Evolutionary conservation across 2,888 invertebrate genomes (phyloP).

Genomic region (Mesodorylaimus sp.): DNA sequence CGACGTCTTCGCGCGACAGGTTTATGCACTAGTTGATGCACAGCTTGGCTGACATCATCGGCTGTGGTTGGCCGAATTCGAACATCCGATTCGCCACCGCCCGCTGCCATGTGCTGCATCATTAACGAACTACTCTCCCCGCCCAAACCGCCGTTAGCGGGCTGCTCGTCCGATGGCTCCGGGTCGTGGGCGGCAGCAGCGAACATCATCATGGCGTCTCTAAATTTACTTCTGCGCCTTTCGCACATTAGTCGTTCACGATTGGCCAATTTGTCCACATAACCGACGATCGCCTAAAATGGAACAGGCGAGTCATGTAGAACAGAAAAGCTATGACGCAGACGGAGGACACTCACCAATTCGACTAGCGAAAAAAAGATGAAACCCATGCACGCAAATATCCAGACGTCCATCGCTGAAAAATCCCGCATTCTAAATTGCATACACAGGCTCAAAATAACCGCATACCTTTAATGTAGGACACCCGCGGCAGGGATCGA

Average conservation of each 20-base stretch:
- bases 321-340: too few species aligned
- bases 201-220: background rate
- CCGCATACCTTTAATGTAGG: constrained; percentile 9
- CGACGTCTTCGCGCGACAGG: background rate
- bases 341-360: too few species aligned
- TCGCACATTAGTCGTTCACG: background rate
- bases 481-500: constrained; percentile 6
- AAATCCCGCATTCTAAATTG: constrained; percentile 12
- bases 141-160: background rate
- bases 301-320: too few species aligned
- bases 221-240: background rate
- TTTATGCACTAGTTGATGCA: background rate
- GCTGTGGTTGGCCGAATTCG: background rate
- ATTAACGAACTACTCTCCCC: too few species aligned
- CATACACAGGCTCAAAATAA: too few species aligned
- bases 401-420: constrained; percentile 14
- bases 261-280: constrained; percentile 13
- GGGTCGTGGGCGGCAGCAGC: background rate
- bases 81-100: background rate
- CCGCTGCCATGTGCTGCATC: too few species aligned
- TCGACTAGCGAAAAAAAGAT: constrained; percentile 15
- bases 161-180: background rate
- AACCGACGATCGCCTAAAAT: constrained; percentile 14
- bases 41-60: too few species aligned
- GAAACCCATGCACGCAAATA: constrained; percentile 16